Evolutionary conservation across 2,888 invertebrate species (phyloP), one percentile per base, ranked within the genome.

Genomic region (Melanophora roralis): DNA sequence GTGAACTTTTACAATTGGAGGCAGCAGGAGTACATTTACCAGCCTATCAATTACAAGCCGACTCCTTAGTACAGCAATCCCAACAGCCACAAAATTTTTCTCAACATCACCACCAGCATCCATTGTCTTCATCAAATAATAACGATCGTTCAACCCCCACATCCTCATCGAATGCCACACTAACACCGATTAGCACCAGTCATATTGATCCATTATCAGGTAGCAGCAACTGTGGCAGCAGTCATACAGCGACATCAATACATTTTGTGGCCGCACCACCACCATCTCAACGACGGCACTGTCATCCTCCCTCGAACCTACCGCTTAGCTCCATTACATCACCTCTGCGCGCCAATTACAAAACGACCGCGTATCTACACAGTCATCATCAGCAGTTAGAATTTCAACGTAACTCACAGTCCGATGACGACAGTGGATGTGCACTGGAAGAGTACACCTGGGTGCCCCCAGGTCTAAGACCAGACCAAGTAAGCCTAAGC

Each of bases 361-460:
- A 89, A 81, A 85, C 87, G 19, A 84, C 85, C 59, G 85, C 86
- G 23, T 89, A 89, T 83, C 84, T 85, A 75, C 85, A 85, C 69
- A 88, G 86, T 80, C 88, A 89, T 75, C 90, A 91, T 78, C 89
- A 89, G 76, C 90, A 91, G 62, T 86, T 90, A 81, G 95, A 95
- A 87, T 94, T 95, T 72, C 96, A 96, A 87, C 90, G 96, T 80
- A 95, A 96, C 86, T 96, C 97, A 59, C 97, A 97, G 89, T 97
- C 97, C 81, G 99, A 99, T 89, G 98, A 98, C 89, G 99, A 99
- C 91, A 97, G 97, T 68, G 98, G 99, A 9, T 99, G 98, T 89
- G 98, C 98, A 21, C 91, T 99, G 82, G 98, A 99, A 89, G 98
- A 99, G 90, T 98, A 98, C 90, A 97, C 98, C 1, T 99, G 98